phyloP scores from a whole-genome alignment of 2,113 vertebrate genomes.

The Haplochromis vanheusdeni region DNA sequence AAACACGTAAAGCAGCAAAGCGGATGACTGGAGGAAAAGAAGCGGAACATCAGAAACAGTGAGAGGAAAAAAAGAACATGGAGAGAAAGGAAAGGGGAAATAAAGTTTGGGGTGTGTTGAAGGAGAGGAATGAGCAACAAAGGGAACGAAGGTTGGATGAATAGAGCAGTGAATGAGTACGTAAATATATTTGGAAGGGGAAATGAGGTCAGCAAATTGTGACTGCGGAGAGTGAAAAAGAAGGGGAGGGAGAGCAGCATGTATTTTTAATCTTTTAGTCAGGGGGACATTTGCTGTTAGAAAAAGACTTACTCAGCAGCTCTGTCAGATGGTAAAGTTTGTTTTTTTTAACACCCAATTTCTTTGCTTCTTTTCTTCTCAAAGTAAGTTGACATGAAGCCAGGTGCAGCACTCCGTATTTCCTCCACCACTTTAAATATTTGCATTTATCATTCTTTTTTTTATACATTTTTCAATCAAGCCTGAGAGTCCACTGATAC shows the following conservation, averaged over 20 bases:
- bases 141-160: not conserved
- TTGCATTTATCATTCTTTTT: not conserved
- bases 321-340: not conserved
- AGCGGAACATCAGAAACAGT: not conserved
- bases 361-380: not conserved
- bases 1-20: not conserved
- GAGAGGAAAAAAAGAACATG: not conserved
- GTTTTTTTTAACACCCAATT: not conserved
- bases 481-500: not conserved
- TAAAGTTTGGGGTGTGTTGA: not conserved
- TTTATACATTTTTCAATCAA: not conserved
- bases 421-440: not conserved
- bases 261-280: slow-evolving; percentile 26
- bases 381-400: not conserved
- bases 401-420: not conserved
- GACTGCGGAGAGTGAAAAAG: slow-evolving; percentile 4
- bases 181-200: slow-evolving; percentile 5
- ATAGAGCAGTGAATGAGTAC: not conserved
- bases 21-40: not conserved
- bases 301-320: slow-evolving; percentile 28
- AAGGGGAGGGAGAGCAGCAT: not conserved
- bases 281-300: not conserved
- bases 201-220: slow-evolving; percentile 41
- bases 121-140: not conserved
- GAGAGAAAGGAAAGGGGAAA: not conserved